Conservation (phyloP, 1,140 invertebrate species). For the Aporrectodea caliginosa region DNA sequence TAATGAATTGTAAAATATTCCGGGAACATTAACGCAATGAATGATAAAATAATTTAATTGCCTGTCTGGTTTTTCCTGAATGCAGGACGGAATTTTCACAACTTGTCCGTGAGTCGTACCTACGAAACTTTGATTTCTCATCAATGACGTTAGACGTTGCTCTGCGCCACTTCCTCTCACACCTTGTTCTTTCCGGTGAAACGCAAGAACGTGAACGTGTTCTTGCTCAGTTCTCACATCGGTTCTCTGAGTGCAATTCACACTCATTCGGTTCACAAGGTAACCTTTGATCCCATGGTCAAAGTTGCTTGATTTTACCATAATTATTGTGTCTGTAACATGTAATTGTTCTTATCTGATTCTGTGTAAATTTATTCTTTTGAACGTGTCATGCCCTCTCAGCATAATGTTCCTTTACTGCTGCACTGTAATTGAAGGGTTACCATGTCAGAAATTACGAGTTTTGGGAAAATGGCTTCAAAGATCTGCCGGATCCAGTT, state of each 20-base stretch:
- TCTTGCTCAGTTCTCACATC: conserved; percentile 90
- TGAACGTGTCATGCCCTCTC: not conserved
- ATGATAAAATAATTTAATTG: not conserved
- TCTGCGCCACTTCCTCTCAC: conserved; percentile 84
- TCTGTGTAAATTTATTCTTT: not conserved
- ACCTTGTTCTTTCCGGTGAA: conserved; percentile 90
- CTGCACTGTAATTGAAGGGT: not conserved
- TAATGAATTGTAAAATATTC: not conserved
- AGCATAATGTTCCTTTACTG: not conserved
- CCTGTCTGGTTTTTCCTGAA: not conserved
- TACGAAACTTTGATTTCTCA: conserved; percentile 89
- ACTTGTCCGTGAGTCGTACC: conserved; percentile 92
- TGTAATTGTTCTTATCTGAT: not conserved
- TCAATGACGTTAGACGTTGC: conserved; percentile 84
- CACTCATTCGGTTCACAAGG: conserved; percentile 89
- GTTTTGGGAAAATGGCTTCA: too few species aligned
- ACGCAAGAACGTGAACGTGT: conserved; percentile 95
- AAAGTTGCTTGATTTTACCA: not conserved
- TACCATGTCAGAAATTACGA: too few species aligned
- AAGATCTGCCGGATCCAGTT: too few species aligned
- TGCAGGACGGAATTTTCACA: conserved; percentile 90
- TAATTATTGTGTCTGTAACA: not conserved
- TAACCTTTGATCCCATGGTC: conserved; percentile 50
- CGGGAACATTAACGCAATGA: not conserved
- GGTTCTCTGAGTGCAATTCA: conserved; percentile 93